Percentiles rank a stretch among this genome's conserved stretches.
These are phyloP conservation scores for Thunnus maccoyii DNA, from an alignment of 2,113 vertebrate genomes.

Conservation along the genomic window DNA sequence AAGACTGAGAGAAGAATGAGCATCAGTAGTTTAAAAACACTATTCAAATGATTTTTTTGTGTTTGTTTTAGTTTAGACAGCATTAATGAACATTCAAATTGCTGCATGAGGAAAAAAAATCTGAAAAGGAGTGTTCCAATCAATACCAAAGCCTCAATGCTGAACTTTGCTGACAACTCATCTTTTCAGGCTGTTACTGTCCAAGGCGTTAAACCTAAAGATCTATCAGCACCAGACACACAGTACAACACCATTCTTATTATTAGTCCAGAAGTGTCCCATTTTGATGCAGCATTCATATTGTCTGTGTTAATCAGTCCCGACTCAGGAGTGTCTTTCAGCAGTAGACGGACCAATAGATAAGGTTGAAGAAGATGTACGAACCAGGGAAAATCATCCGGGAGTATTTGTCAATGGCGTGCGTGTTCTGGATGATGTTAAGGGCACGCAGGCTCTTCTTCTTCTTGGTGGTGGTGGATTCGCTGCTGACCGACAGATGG, in stretches of 20 bases:
- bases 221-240: not conserved
- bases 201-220: slow-evolving; percentile 5
- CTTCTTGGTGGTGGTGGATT: slow-evolving; percentile 89
- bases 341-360: slow-evolving; percentile 98
- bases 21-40: slow-evolving; percentile 29
- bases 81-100: slow-evolving; percentile 54
- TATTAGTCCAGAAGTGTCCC: not conserved
- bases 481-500: slow-evolving; percentile 90
- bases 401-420: slow-evolving; percentile 96
- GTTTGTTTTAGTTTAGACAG: not conserved
- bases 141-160: not conserved
- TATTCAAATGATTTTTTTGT: not conserved
- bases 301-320: not conserved
- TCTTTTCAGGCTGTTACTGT: slow-evolving; percentile 1
- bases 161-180: not conserved
- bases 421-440: slow-evolving; percentile 93
- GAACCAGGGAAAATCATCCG: slow-evolving; percentile 95
- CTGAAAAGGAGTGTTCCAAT: not conserved
- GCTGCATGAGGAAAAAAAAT: slow-evolving; percentile 31
- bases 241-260: not conserved
- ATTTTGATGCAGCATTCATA: slow-evolving; percentile 3
- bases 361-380: slow-evolving; percentile 97
- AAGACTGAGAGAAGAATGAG: slow-evolving; percentile 7
- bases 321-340: slow-evolving; percentile 70
- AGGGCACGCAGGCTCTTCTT: slow-evolving; percentile 89